Evolutionary conservation across 53 echinoderm and acorn worm species (phyloP), one percentile per base, ranked within the genome.

Genomic region (Pentamera pediparva): DNA sequence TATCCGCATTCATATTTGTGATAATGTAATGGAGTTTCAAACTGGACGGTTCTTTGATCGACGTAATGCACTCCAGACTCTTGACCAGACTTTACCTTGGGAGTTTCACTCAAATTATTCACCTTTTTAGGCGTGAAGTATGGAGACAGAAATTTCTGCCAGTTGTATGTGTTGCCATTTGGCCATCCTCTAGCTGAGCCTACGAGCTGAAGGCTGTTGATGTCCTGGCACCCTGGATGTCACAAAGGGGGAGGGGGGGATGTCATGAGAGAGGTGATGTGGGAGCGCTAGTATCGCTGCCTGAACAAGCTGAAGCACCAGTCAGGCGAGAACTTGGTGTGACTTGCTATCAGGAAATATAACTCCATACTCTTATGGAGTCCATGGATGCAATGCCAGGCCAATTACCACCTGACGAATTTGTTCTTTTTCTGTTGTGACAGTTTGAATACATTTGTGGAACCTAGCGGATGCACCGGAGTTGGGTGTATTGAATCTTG

Each of bases 241-340:
- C 26, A 24, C 17, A 13, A 29, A 18, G n/a, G 26, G 18, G 18
- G 32, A 40, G 20, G 32, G 2, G 15, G 30, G 17, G 34, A 61
- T 61, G 34, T 61, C 61, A 30, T 17, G 17, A 61, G 61, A 33
- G 18, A 31, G 3, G 61, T 32, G 34, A 61, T n/a, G 36, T 30
- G 61, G 32, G 6, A 32, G 8, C 41, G 39, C 22, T n/a, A n/a
- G 41, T 39, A 69, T 15, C 32, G 26, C 48, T 69, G 41, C 69
- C 43, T 69, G 28, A 40, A 26, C 9, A 69, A 26, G 18, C 69
- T 45, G 32, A 69, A 69, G 43, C 69, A 40, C 41, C 41, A 47
- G 48, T 69, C 69, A 4, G 69, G 69, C 10, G 69, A 38, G 22
- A 69, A 69, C 48, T 69, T 69, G 4, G 65, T 32, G 69, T 69